Evolutionary conservation across 2,797 vertebrate species (phyloP).

Genomic region (Muscicapa striata): DNA sequence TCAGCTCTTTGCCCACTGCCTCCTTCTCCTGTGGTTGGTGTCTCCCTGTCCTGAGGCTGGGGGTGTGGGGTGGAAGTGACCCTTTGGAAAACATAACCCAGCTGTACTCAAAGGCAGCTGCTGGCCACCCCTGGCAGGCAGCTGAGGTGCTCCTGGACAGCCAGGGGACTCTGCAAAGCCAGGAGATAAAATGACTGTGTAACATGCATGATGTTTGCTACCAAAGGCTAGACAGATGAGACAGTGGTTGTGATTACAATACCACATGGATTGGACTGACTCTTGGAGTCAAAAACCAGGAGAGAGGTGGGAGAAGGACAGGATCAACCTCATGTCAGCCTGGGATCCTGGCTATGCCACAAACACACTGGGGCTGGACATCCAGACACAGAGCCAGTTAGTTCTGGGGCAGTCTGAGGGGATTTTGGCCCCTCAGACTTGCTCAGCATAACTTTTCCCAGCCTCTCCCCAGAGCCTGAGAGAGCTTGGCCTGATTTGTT

Average conservation of each 20-base stretch:
- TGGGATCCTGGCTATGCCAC: neutral
- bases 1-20: neutral
- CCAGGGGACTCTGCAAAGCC: neutral
- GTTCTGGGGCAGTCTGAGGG: neutral
- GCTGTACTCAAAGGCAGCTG: neutral
- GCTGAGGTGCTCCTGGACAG: neutral
- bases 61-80: neutral
- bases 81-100: neutral
- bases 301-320: neutral
- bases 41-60: neutral
- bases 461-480: neutral
- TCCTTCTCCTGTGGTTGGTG: neutral
- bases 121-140: neutral
- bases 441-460: neutral
- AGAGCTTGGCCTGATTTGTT: neutral
- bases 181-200: neutral
- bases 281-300: neutral
- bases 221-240: neutral
- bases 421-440: neutral
- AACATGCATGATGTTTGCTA: neutral
- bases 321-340: neutral
- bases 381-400: neutral
- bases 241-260: neutral
- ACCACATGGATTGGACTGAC: neutral
- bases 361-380: neutral